A percentile compares a stretch with the other conserved stretches of the same genome.
Evolutionary conservation across 2,113 vertebrate genomes (phyloP).

Genomic region (Poecilia latipinna): DNA sequence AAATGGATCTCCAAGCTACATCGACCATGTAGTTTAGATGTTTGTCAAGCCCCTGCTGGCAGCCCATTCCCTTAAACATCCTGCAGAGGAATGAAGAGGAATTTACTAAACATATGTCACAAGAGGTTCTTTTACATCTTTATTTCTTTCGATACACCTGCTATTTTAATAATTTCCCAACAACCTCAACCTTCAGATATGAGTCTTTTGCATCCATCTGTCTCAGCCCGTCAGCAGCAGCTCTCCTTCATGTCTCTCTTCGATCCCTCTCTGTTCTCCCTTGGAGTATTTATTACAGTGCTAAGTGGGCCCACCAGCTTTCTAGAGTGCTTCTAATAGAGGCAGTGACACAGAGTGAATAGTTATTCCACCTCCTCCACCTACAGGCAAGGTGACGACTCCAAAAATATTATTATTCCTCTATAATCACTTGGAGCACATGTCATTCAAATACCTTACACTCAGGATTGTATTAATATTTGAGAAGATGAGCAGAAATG

Average conservation of each 20-base stretch:
- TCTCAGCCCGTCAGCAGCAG: conserved; percentile 49
- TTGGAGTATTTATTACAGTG: conserved; percentile 57
- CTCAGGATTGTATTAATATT: conserved; percentile 3
- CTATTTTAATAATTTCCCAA: conserved; percentile 25
- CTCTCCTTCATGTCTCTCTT: conserved; percentile 33
- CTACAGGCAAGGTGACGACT: conserved; percentile 58
- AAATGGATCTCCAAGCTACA: conserved; percentile 50
- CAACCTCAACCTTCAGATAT: conserved; percentile 2
- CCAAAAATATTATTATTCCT: conserved; percentile 48
- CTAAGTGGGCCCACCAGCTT: conserved; percentile 59
- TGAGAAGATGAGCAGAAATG: neutral
- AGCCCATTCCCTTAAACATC: conserved; percentile 15
- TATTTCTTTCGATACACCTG: conserved; percentile 4
- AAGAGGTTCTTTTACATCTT: conserved; percentile 24
- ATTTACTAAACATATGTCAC: conserved; percentile 35
- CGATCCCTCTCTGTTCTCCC: conserved; percentile 28
- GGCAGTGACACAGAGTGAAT: conserved; percentile 43
- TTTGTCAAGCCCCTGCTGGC: conserved; percentile 50
- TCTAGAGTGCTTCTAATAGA: conserved; percentile 57
- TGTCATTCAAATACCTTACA: conserved; percentile 11
- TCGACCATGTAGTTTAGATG: conserved; percentile 39
- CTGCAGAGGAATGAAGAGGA: conserved; percentile 21
- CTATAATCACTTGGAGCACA: conserved; percentile 40
- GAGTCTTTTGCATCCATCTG: neutral
- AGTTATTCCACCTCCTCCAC: conserved; percentile 61